Percentiles rank a stretch among this genome's conserved stretches.
These are phyloP conservation scores for Artemia sinica DNA, from an alignment of 2,888 invertebrate species.

Conservation along the genomic window DNA sequence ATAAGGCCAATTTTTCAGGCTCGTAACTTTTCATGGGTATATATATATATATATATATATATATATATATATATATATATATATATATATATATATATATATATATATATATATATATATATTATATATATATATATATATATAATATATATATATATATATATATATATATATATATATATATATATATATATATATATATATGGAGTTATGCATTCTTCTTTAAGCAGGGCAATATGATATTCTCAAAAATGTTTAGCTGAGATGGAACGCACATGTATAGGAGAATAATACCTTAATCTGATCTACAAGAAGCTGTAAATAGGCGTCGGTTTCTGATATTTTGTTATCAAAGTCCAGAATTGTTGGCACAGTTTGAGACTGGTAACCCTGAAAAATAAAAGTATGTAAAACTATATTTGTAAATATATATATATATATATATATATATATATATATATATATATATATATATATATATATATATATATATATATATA, in stretches of 20 bases:
- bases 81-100: slow-evolving; percentile 13
- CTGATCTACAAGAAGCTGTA: slow-evolving; percentile 87
- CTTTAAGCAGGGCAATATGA: slow-evolving; percentile 48
- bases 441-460: too few relatives aligned
- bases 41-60: too few relatives aligned
- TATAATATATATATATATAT: slow-evolving; percentile 37
- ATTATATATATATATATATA: not conserved
- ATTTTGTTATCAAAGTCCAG: slow-evolving; percentile 72
- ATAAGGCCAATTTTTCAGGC: too few relatives aligned
- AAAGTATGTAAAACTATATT: too few relatives aligned
- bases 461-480: too few relatives aligned
- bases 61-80: not conserved
- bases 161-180: too few relatives aligned
- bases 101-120: not conserved
- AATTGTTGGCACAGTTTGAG: slow-evolving; percentile 40
- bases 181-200: too few relatives aligned
- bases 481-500: too few relatives aligned
- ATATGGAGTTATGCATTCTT: slow-evolving; percentile 42
- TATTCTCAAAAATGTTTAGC: slow-evolving; percentile 44
- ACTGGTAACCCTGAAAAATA: slow-evolving; percentile 35
- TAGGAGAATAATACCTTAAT: slow-evolving; percentile 40
- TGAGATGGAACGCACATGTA: slow-evolving; percentile 34
- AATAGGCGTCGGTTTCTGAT: slow-evolving; percentile 84
- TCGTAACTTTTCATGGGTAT: too few relatives aligned
- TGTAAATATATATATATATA: too few relatives aligned